Conservation (phyloP, 2,113 vertebrate genomes). For the Guaruba guarouba region DNA sequence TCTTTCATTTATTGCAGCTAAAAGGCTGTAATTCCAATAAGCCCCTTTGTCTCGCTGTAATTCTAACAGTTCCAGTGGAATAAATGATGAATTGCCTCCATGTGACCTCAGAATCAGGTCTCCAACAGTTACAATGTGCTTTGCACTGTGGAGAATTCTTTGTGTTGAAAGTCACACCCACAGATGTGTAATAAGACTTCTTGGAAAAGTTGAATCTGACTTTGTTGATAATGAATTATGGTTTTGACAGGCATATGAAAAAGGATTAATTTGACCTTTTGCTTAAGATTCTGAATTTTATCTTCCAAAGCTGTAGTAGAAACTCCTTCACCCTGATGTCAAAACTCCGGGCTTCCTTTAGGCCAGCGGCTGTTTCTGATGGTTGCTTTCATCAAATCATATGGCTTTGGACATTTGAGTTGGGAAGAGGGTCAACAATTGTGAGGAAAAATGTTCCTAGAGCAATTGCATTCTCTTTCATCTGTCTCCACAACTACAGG, state of each 20-base stretch:
- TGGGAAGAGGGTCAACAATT: neutral
- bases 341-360: neutral
- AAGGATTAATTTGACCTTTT: slow-evolving; percentile 11
- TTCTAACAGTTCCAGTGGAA: slow-evolving; percentile 1
- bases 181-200: neutral
- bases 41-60: slow-evolving; percentile 11
- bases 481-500: neutral
- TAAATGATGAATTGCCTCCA: neutral
- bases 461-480: neutral
- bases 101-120: slow-evolving; percentile 3
- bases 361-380: neutral
- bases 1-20: slow-evolving; percentile 43
- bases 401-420: rapidly evolving
- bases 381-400: neutral
- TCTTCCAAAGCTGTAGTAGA: slow-evolving; percentile 15
- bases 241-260: neutral
- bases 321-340: slow-evolving; percentile 24
- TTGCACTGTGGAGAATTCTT: neutral
- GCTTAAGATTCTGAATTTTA: neutral
- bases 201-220: neutral
- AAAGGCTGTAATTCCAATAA: slow-evolving; percentile 26
- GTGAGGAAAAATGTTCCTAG: neutral
- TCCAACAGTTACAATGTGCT: neutral
- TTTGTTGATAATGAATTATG: neutral
- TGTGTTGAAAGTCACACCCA: neutral